Evolutionary conservation across 1,140 invertebrate species (phyloP).

Genomic region (Camponotus pennsylvanicus): DNA sequence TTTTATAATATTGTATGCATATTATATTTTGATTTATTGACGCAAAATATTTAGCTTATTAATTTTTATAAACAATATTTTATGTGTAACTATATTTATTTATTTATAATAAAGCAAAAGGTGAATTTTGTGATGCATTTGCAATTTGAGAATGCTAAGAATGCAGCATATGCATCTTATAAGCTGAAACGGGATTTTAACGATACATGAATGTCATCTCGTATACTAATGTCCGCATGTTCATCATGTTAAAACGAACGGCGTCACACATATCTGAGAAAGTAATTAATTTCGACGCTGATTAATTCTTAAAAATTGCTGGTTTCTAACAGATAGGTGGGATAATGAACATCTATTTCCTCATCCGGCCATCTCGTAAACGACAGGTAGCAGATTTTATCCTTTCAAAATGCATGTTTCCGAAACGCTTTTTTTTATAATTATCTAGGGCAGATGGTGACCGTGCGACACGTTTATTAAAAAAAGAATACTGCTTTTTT

Average conservation of each 20-base stretch:
- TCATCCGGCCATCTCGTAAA: constrained; percentile 34
- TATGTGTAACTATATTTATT: background rate
- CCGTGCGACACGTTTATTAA: constrained; percentile 39
- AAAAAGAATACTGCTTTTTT: constrained; percentile 18
- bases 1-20: background rate
- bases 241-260: constrained; percentile 65
- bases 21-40: background rate
- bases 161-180: constrained; percentile 21
- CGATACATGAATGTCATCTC: constrained; percentile 49
- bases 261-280: constrained; percentile 21
- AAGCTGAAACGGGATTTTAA: constrained; percentile 55
- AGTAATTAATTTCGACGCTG: constrained; percentile 75
- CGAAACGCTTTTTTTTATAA: constrained; percentile 63
- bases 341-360: constrained; percentile 22
- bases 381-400: constrained; percentile 67
- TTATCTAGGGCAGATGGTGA: constrained; percentile 62
- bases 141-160: constrained; percentile 41
- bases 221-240: constrained; percentile 67
- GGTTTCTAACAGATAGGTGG: constrained; percentile 38
- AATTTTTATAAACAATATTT: background rate
- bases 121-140: background rate
- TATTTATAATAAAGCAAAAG: background rate
- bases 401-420: constrained; percentile 65
- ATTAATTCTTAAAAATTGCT: constrained; percentile 76
- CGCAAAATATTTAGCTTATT: background rate